Conservation (phyloP, 2,797 vertebrate species). For the Chiroxiphia lanceolata region DNA sequence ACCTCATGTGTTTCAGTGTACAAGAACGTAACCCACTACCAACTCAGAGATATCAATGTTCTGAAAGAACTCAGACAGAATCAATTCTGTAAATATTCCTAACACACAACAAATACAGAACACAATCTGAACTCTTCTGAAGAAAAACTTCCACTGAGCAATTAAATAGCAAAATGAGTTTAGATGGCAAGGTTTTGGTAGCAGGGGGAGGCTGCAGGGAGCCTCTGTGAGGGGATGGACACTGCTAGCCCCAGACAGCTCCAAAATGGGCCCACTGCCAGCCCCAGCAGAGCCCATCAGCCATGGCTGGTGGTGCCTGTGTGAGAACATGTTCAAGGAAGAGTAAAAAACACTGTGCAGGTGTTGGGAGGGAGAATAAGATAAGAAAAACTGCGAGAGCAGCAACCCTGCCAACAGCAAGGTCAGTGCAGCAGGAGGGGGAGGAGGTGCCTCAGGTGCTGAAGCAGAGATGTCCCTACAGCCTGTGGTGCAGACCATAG, state of each 20-base stretch:
- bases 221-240: not conserved
- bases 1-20: not conserved
- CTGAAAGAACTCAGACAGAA: not conserved
- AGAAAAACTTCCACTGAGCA: not conserved
- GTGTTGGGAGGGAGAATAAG: not conserved
- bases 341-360: not conserved
- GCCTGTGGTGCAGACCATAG: not conserved
- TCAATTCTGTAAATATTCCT: not conserved
- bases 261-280: rapidly evolving
- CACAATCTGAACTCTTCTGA: not conserved
- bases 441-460: not conserved
- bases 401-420: not conserved
- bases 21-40: not conserved
- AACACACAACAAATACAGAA: not conserved
- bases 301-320: rapidly evolving
- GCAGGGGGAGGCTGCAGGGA: not conserved
- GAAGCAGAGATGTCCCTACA: not conserved
- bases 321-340: not conserved
- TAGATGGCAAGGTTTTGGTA: not conserved
- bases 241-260: not conserved
- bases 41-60: not conserved
- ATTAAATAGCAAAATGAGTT: not conserved
- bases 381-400: not conserved
- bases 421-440: not conserved
- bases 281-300: not conserved